Evolutionary conservation across 2,113 vertebrate genomes (phyloP), one percentile per base, ranked within the genome.

Genomic region (Brachypteracias leptosomus): DNA sequence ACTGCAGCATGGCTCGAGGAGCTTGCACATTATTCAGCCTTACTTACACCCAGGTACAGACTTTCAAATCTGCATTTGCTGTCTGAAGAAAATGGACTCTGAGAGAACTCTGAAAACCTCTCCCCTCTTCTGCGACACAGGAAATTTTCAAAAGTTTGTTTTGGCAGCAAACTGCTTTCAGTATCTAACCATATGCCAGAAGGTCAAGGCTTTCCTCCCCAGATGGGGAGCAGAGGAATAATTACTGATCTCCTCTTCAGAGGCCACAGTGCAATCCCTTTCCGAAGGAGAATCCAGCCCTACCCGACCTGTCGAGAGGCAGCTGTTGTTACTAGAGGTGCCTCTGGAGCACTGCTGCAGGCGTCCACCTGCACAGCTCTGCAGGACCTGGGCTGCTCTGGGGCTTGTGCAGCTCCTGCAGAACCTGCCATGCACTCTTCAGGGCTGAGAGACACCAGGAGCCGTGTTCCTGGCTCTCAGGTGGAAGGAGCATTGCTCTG

Each of bases 141-240:
- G 82, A 85, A 85, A 59, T 40, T 58, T 76, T 91, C 72, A 51
- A 20, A 88, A 86, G 65, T 96, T 91, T 93, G 38, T 66, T 74
- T 92, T 93, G 94, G 83, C 95, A 93, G 89, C n/a, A 47, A 67
- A 62, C 29, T 28, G 13, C 44, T 90, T 70, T 63, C 83, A 84
- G 78, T 58, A 47, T 80, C 75, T 77, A 78, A 73, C 75, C 52
- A 17, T 51, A 70, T 80, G 88, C 93, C 85, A 93, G 85, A 74
- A 88, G 83, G 90, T 84, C 95, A 90, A 85, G 68, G 85, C 61
- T 92, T 84, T 77, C 75, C 76, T 94, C 68, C 55, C 13, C 76
- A 90, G 68, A 82, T 29, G 58, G 55, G 94, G 40, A 91, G 61
- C 57, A 18, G 72, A 78, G 76, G 65, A 84, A 57, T 74, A 81